phyloP scores from a whole-genome alignment of 2,113 vertebrate genomes.

The Anarhynchus alexandrinus region DNA sequence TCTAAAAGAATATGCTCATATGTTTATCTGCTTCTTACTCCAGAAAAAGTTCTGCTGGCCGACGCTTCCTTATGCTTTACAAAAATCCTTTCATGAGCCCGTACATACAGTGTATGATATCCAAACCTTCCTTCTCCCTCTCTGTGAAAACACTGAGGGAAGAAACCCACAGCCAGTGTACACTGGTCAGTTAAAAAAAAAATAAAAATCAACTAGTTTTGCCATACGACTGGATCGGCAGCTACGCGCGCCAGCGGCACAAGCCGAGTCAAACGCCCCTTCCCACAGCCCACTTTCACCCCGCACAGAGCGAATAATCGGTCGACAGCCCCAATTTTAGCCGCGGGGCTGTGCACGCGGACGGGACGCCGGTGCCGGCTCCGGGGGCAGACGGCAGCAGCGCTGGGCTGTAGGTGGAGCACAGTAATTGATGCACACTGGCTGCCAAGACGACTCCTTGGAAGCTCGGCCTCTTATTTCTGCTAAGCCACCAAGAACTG shows the following conservation, averaged over 20 bases:
- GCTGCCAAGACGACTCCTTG: neutral
- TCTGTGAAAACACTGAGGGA: neutral
- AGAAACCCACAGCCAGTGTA: neutral
- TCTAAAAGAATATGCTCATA: neutral
- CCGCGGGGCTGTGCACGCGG: neutral
- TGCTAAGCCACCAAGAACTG: slow-evolving; percentile 11
- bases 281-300: neutral
- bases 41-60: neutral
- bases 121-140: neutral
- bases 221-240: neutral
- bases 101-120: fast-evolving
- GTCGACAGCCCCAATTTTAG: fast-evolving
- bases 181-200: neutral
- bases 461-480: neutral
- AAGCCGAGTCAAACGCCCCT: neutral
- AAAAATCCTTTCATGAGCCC: neutral
- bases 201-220: neutral
- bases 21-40: neutral
- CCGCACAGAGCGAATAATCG: fast-evolving
- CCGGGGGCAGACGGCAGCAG: neutral
- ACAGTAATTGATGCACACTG: neutral
- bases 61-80: fast-evolving
- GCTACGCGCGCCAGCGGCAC: neutral
- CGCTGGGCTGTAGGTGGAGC: neutral
- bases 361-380: neutral